phyloP scores from a whole-genome alignment of 1,140 invertebrate species.

The Thrips palmi region DNA sequence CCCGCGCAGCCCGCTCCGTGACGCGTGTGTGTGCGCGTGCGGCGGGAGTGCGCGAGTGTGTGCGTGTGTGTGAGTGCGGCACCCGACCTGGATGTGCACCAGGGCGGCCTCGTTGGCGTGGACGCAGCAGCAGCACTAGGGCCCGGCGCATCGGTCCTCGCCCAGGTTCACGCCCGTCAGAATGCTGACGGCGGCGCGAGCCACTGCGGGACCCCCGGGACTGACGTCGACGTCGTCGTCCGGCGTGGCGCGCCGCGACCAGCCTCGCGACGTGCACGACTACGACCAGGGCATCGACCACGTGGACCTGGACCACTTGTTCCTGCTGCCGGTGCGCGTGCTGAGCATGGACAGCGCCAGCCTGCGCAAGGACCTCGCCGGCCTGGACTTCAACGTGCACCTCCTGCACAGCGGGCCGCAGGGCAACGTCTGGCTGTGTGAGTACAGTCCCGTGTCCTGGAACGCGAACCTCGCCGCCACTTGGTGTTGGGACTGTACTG shows the following conservation, averaged over 20 bases:
- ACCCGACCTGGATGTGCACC: too few relatives aligned
- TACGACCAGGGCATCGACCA: slow-evolving; percentile 19
- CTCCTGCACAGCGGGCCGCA: slow-evolving; percentile 29
- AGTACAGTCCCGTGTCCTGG: slow-evolving; percentile 21
- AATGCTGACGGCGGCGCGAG: slow-evolving; percentile 2
- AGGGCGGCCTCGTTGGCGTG: too few relatives aligned
- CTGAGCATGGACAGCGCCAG: slow-evolving; percentile 36
- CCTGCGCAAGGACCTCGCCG: slow-evolving; percentile 34
- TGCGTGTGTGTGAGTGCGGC: too few relatives aligned
- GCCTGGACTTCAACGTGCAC: slow-evolving; percentile 35
- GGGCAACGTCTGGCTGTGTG: slow-evolving; percentile 41
- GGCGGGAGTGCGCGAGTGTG: too few relatives aligned
- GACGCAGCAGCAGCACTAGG: too few relatives aligned
- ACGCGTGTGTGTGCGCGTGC: too few relatives aligned
- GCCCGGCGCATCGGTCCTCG: neutral
- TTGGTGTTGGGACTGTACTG: too few relatives aligned
- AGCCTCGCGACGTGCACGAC: slow-evolving; percentile 13
- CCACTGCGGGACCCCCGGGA: neutral
- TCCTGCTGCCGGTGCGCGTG: slow-evolving; percentile 35
- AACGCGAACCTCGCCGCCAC: slow-evolving; percentile 13
- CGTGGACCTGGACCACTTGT: slow-evolving; percentile 36
- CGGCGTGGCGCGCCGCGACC: slow-evolving; percentile 22
- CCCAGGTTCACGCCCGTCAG: neutral
- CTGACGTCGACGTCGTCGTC: slow-evolving; percentile 21
- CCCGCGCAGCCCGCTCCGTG: too few relatives aligned